Base-by-base conservation (phyloP, 2,113 vertebrate species). In the Psittacara wagleri region DNA sequence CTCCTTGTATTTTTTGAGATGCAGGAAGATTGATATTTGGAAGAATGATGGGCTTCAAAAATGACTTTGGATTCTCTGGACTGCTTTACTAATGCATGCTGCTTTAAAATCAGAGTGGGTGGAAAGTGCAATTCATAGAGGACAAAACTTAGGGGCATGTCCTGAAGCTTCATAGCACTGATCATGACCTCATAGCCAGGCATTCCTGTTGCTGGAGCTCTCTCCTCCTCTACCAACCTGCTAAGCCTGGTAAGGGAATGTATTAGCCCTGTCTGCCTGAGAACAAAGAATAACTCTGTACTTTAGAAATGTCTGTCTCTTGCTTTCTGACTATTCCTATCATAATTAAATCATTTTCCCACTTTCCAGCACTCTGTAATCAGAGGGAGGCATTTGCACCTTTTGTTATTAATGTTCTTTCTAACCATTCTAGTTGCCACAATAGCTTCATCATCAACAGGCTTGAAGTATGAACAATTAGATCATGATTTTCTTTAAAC, bases 391-490 rank as follows among this genome's bases (percentile, higher is more conserved):
- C 2, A 0, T 29, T 83, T 83, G 62, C n/a, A 81, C 41, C 27
- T 15, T 81, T 96, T 90, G 48, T 63, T 86, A 44, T 78, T 25
- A 57, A 52, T 76, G 55, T 20, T 41, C 78, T 88, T 31, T 13
- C 61, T 41, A 66, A n/a, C 33, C 52, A 9, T 88, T 81, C 44
- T 55, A 13, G 39, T 67, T 82, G 52, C 62, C 66, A 82, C 73
- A 92, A 49, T n/a, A 73, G 80, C 48, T 88, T 39, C 72, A 31
- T 75, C 92, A 72, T 24, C 92, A 83, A 48, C 73, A 72, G 64
- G 22, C 62, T 81, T 44, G 90, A 51, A 86, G 83, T 37, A 49
- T 52, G 83, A 95, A 92, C 83, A 97, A 91, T 96, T 81, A 88
- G 64, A 68, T 48, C 7, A 2, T 92, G 55, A 95, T 96, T 96